Evolutionary conservation across 2,888 invertebrate genomes (phyloP).

Genomic region (Gymnoscelis rufifasciata): DNA sequence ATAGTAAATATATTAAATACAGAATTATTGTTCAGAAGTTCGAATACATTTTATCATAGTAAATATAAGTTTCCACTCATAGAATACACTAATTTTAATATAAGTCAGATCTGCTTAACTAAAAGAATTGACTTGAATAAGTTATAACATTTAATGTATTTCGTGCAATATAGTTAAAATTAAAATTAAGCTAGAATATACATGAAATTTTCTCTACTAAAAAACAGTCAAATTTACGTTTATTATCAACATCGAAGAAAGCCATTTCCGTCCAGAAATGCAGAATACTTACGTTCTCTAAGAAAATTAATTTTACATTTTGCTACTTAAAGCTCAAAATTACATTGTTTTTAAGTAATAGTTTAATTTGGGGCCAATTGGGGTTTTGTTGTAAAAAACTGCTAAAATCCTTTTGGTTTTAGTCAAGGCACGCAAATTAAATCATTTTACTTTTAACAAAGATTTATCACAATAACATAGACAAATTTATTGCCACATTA

Average conservation of each 20-base stretch:
- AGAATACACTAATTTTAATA: conserved; percentile 15
- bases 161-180: conserved; percentile 17
- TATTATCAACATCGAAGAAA: conserved; percentile 20
- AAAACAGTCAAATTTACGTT: conserved; percentile 17
- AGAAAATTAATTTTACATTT: conserved; percentile 25
- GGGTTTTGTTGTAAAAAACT: conserved; percentile 11
- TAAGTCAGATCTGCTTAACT: conserved; percentile 17
- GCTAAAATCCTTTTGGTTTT: conserved; percentile 7
- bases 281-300: conserved; percentile 17
- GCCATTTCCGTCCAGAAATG: conserved; percentile 13
- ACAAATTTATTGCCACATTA: conserved; percentile 15
- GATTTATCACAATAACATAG: conserved; percentile 13
- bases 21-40: conserved; percentile 22
- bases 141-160: conserved; percentile 12
- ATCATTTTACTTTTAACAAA: conserved; percentile 11
- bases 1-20: conserved; percentile 6
- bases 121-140: conserved; percentile 29
- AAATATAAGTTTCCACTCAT: conserved; percentile 2
- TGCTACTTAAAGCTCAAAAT: conserved; percentile 32
- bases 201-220: conserved; percentile 15
- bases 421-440: conserved; percentile 22
- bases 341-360: conserved; percentile 26
- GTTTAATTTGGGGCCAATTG: conserved; percentile 20
- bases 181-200: conserved; percentile 21
- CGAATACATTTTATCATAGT: background rate